Evolutionary conservation across 2,797 vertebrate genomes (phyloP), one percentile per base, ranked within the genome.

Genomic region (Benthosema pterotum): DNA sequence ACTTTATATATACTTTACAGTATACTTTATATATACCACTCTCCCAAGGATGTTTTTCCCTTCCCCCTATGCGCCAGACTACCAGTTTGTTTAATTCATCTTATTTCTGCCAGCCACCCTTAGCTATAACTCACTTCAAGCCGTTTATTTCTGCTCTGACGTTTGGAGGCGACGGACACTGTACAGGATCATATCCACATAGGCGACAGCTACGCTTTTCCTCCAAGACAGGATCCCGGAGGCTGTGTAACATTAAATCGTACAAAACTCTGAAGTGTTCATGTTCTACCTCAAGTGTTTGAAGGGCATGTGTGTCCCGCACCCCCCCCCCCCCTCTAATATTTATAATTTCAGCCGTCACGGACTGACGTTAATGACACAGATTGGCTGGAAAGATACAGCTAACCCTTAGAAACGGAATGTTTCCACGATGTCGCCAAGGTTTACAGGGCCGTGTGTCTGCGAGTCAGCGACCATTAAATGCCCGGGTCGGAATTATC

Each of bases 31-130:
- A n/a, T 60, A 67, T 79, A 83, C 79, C 84, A 72, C 82, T 60
- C 66, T 51, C 57, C 64, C 52, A 51, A 60, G 2, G 57, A 87
- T 79, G 72, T 77, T 71, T 62, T 88, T 83, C 22, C 22, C 22
- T 2, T 84, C 91, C 88, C 87, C 80, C 28, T 32, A 5, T 32
- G 28, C 28, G 42, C 78, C 52, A 69, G 71, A 87, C 65, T 71
- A 67, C 75, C 60, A 60, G 78, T 89, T 90, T 91, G 89, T 91
- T 92, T 91, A 90, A 89, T 86, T 84, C 61, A 57, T 78, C 65
- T 72, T 77, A 16, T 67, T 84, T 25, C n/a, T 80, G 66, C 79
- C 76, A 81, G 82, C 72, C 84, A 81, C 90, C 88, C 91, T 90
- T 25, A 25, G 89, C 85, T 55, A 68, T 91, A 85, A 84, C 75